Base-by-base conservation (phyloP, 2,797 vertebrate species). In the Lepilemur septentrionalis region DNA sequence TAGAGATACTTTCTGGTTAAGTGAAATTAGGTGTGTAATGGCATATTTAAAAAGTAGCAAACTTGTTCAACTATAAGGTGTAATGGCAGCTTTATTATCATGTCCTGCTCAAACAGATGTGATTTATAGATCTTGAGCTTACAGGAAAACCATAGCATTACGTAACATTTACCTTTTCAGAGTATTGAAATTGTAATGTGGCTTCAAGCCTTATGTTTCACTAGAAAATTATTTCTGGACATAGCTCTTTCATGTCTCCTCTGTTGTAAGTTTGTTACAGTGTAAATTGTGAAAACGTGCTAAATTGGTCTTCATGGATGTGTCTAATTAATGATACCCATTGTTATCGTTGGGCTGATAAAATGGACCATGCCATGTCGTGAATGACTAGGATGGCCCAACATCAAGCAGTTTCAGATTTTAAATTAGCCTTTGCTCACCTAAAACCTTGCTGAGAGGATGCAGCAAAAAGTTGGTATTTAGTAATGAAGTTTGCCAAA, bases 401-500 rank as follows among this genome's bases (percentile, higher is more conserved):
- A 15, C 14, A n/a, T 95, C 48, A 30, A 72, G 35, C 23, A 85
- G 72, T 73, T 96, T 89, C 46, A 76, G 12, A 43, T 90, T 97
- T 92, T 85, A 94, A 93, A 80, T 84, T 59, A 65, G n/a, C 1
- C 55, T 85, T 43, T 65, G 9, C 14, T 30, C 50, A 84, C 57
- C 48, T 28, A 92, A 90, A 61, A 80, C 14, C 55, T 91, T 43
- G 46, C 50, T 25, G 38, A 91, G 10, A 52, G 11, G 7, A 90
- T 7, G 32, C 13, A 95, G 84, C 12, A 91, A 35, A 55, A 78
- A 52, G 41, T 94, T 81, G 75, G 73, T 52, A 95, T 95, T 96
- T 78, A 96, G 43, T 95, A 76, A 93, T 85, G 63, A 67, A 95
- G 50, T n/a, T 57, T 89, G 55, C 73, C 46, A 96, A 96, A 63